Base-by-base conservation (phyloP, 2,888 invertebrate genomes). In the Myopa testacea region DNA sequence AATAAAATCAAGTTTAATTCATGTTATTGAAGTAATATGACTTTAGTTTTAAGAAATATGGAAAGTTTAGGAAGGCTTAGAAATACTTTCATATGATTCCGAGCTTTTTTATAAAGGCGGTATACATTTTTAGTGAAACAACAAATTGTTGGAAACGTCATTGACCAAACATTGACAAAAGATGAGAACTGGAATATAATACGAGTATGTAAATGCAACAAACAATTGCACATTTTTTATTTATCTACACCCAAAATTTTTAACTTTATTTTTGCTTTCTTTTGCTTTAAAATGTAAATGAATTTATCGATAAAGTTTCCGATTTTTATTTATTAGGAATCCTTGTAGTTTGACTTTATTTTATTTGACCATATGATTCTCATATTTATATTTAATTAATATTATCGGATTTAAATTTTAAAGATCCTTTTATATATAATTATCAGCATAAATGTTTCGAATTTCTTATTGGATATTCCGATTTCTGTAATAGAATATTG, bases 391-490 rank as follows among this genome's bases (percentile, higher is more conserved):
- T 81, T 85, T 86, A 86, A 84, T 85, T 84, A 84, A 84, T 86
- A 83, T 87, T 83, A 82, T 84, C 81, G 80, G 76, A 81, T 83
- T 86, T 85, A 83, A 85, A 84, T 85, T 86, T 87, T 86, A 87
- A 87, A 86, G 86, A 87, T 84, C 85, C 82, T 83, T 87, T 87
- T 86, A 87, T 87, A 86, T 86, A 87, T 87, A 87, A 87, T 87
- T 87, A 87, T 87, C 86, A 86, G 87, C 86, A 87, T 86, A 86
- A 85, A 84, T 82, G 85, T 87, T 85, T 86, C 83, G 86, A 87
- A 87, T 87, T 87, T 87, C 87, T 86, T 85, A 83, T 85, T 87
- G 85, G 87, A 87, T 87, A 87, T 86, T 87, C 86, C 83, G 85
- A 86, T 86, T 86, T 86, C 87, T 87, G 84, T 65, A 87, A 86